Evolutionary conservation across 30 jellyfish, hydroid and myxozoan species (phyloP).

Genomic region (Rhopilema esculentum): DNA sequence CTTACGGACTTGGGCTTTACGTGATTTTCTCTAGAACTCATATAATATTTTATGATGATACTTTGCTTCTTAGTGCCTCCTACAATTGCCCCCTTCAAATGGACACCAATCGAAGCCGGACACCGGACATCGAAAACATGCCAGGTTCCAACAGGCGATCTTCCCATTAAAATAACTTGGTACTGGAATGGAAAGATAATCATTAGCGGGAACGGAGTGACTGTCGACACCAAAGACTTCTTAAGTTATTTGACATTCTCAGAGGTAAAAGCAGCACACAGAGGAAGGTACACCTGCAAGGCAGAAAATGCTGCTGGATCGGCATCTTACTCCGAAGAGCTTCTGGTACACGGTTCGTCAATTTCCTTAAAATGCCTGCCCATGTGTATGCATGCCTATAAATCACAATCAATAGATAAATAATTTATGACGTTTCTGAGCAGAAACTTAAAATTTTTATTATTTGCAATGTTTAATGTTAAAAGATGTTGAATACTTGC

Average conservation of each 20-base stretch:
- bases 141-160: constrained; percentile 78
- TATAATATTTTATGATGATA: too few relatives aligned
- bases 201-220: constrained; percentile 53
- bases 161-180: constrained; percentile 87
- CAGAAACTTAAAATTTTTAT: not conserved
- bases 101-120: constrained; percentile 83
- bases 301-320: constrained; percentile 86
- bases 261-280: constrained; percentile 67
- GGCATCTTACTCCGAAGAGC: constrained; percentile 77
- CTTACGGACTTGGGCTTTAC: too few relatives aligned
- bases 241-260: constrained; percentile 64
- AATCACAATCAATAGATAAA: too few relatives aligned
- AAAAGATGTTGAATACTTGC: too few relatives aligned
- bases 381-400: not conserved
- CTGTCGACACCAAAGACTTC: constrained; percentile 47
- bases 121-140: constrained; percentile 84
- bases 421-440: too few relatives aligned
- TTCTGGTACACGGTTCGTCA: constrained; percentile 75
- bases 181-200: constrained; percentile 78
- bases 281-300: constrained; percentile 95
- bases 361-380: not conserved
- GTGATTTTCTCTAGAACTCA: too few relatives aligned
- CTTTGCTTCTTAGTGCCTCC: constrained; percentile 89
- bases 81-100: constrained; percentile 78
- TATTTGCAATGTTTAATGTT: too few relatives aligned